Percentiles rank a stretch among this genome's conserved stretches.
Evolutionary conservation across 1,140 invertebrate genomes (phyloP).

Genomic region (Eupristina koningsbergeri): DNA sequence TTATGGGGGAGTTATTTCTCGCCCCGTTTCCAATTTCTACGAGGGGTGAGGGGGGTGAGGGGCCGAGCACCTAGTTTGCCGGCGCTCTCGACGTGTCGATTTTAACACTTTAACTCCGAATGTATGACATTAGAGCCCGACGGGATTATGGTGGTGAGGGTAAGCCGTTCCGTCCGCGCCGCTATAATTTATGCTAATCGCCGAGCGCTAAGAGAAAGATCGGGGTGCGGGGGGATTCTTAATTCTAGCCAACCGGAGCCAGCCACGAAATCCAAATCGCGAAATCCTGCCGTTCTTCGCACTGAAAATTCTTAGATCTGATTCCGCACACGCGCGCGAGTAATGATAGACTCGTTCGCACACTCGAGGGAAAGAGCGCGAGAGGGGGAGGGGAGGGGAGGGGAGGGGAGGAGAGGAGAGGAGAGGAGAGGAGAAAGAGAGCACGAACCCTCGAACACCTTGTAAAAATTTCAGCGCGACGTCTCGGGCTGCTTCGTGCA

Average conservation of each 20-base stretch:
- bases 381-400: neutral
- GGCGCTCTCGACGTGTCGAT: conserved; percentile 57
- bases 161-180: conserved; percentile 49
- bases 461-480: neutral
- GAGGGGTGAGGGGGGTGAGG: conserved; percentile 53
- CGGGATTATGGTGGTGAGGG: conserved; percentile 53
- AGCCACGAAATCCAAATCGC: conserved; percentile 20
- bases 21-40: conserved; percentile 33
- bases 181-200: conserved; percentile 66
- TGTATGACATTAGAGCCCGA: conserved; percentile 63
- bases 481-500: neutral
- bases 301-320: conserved; percentile 61
- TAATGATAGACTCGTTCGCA: conserved; percentile 49
- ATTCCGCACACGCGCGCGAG: conserved; percentile 52
- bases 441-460: neutral
- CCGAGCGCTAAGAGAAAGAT: conserved; percentile 5
- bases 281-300: neutral
- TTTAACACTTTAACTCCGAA: conserved; percentile 63
- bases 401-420: neutral
- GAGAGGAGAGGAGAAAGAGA: neutral
- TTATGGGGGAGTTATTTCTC: conserved; percentile 44
- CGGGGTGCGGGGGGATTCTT: neutral
- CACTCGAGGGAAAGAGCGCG: neutral
- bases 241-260: conserved; percentile 12
- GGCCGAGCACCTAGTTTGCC: conserved; percentile 30